Evolutionary conservation across 2,797 vertebrate genomes (phyloP).

Genomic region (Aeoliscus strigatus): DNA sequence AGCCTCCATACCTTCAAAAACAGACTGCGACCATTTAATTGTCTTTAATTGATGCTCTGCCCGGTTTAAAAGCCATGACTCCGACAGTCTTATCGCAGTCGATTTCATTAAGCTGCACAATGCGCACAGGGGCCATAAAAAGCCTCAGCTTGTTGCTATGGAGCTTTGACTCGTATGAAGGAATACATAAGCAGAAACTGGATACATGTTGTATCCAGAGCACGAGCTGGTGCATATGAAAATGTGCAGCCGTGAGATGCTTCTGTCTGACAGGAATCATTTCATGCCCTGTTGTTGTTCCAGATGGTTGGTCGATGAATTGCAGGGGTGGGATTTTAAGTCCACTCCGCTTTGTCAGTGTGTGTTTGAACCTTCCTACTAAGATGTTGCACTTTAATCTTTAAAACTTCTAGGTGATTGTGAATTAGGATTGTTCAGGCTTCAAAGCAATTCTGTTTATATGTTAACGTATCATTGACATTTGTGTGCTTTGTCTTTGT

Average conservation of each 20-base stretch:
- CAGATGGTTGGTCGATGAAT: constrained; percentile 40
- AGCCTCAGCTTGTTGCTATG: constrained; percentile 67
- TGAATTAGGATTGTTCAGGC: too few relatives aligned
- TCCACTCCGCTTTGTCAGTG: background rate
- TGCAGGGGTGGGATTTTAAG: constrained; percentile 26
- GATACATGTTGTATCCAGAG: constrained; percentile 56
- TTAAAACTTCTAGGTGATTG: too few relatives aligned
- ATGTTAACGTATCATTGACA: too few relatives aligned
- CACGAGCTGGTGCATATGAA: constrained; percentile 35
- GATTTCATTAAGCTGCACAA: constrained; percentile 59
- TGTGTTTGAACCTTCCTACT: constrained; percentile 5
- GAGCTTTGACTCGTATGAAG: constrained; percentile 49
- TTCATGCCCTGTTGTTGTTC: constrained; percentile 32
- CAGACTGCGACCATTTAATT: constrained; percentile 19
- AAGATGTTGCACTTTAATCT: constrained; percentile 8
- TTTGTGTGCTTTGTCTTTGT: too few relatives aligned
- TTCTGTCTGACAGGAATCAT: constrained; percentile 28
- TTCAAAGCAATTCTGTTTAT: too few relatives aligned
- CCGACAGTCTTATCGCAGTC: constrained; percentile 12
- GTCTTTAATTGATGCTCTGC: constrained; percentile 37
- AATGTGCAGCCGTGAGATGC: constrained; percentile 26
- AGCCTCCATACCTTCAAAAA: constrained; percentile 11
- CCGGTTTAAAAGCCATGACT: constrained; percentile 24
- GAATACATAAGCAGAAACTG: constrained; percentile 62
- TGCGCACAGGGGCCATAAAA: constrained; percentile 56